Conservation (phyloP, 2,888 invertebrate species). For the Sphinx pinastri region DNA sequence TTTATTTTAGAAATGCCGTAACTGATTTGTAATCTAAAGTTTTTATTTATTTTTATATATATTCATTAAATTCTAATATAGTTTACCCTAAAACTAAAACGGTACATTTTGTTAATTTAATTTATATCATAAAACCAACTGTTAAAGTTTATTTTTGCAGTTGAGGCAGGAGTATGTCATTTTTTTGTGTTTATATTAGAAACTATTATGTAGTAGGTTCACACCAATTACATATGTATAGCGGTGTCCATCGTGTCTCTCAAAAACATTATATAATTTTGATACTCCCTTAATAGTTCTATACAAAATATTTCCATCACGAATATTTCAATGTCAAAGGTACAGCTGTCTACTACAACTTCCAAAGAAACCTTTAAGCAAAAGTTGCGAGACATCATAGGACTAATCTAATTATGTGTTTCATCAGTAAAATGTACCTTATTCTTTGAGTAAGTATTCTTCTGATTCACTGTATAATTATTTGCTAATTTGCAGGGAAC, state of each 20-base stretch:
- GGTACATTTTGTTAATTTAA: neutral
- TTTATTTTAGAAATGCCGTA: neutral
- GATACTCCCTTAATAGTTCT: no score
- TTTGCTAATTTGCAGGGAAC: neutral
- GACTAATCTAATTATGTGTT: slow-evolving; percentile 10
- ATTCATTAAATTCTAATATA: neutral
- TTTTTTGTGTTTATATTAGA: neutral
- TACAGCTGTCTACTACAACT: neutral
- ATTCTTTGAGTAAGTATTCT: neutral
- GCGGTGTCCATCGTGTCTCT: neutral
- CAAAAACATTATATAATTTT: no score
- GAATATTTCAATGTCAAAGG: neutral
- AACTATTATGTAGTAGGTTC: slow-evolving; percentile 1
- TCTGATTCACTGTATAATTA: no score
- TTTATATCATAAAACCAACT: neutral
- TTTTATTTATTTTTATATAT: neutral
- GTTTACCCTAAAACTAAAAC: neutral
- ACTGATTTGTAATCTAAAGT: neutral
- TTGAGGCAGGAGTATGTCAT: neutral
- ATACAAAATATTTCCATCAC: neutral
- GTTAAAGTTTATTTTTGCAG: neutral
- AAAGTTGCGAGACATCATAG: slow-evolving; percentile 6
- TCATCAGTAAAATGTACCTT: slow-evolving; percentile 14
- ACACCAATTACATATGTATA: neutral
- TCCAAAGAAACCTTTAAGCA: neutral